Base-by-base conservation (phyloP, 2,797 vertebrate species). In the Phrynocephalus guinanensis region DNA sequence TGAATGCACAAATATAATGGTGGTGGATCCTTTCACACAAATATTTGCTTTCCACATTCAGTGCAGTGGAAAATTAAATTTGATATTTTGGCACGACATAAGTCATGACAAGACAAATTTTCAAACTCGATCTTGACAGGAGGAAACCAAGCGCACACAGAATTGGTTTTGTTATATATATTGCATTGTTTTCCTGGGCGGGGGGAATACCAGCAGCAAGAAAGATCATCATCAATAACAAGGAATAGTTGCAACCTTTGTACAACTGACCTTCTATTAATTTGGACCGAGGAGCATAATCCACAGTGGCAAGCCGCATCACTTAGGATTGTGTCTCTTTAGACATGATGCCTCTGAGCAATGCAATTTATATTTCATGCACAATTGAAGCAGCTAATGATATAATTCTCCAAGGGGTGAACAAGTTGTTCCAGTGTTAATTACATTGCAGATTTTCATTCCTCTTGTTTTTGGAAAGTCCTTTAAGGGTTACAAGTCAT, bases 361-460 rank as follows among this genome's bases (percentile, higher is more conserved):
- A 97, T 96, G 96, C 96, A 97, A 97, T 97, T 97, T 97, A 97
- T 97, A 97, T 97, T 97, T 97, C 96, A 97, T 97, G 97, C 96
- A 97, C 97, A 97, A 97, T 96, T 97, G 97, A 97, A 97, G 96
- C 96, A 97, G 95, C 96, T 97, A 97, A 97, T 97, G 96, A 96
- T 96, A 95, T 96, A 96, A 97, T 97, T 97, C 97, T 97, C 96
- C 95, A 96, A 97, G 96, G 97, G 86, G 96, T 92, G 92, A 97
- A 97, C 96, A 97, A 97, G 96, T 97, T 97, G 96, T 97, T 97
- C 95, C 95, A 95, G 96, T 96, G 96, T 97, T 97, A 97, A 97
- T 97, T 97, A 97, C 96, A 96, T 93, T 91, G 96, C 95, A 93
- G 94, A 95, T 95, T 44, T 44, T 28, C 94, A 91, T 86, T 91